Conservation (phyloP, 2,888 invertebrate genomes). For the Aplocera efformata region DNA sequence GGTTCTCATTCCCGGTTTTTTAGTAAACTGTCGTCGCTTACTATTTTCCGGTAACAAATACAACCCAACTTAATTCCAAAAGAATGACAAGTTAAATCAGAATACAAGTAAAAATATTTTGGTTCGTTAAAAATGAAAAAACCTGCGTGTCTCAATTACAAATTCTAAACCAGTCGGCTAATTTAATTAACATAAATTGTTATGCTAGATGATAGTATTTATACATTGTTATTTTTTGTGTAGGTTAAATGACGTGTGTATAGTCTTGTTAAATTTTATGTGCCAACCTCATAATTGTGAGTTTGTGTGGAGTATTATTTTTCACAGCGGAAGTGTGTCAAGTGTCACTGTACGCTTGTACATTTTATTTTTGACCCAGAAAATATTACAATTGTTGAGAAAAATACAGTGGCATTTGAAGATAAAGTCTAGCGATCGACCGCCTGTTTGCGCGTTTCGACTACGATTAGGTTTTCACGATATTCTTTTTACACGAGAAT, state of each 20-base stretch:
- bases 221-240: slow-evolving; percentile 54
- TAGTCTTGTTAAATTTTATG: slow-evolving; percentile 54
- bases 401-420: neutral
- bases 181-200: slow-evolving; percentile 60
- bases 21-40: no score
- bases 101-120: slow-evolving; percentile 6
- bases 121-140: slow-evolving; percentile 27
- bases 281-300: slow-evolving; percentile 46
- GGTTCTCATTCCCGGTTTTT: no score
- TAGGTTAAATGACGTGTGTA: slow-evolving; percentile 62
- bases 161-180: slow-evolving; percentile 41
- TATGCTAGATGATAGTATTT: slow-evolving; percentile 56
- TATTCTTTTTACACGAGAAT: no score
- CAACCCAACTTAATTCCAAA: slow-evolving; percentile 2
- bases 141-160: slow-evolving; percentile 30
- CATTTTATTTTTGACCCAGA: slow-evolving; percentile 4
- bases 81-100: slow-evolving; percentile 2
- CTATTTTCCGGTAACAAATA: no score
- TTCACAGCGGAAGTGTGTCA: slow-evolving; percentile 34
- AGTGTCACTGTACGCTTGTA: slow-evolving; percentile 22
- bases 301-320: slow-evolving; percentile 29
- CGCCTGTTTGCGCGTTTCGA: no score
- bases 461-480: no score
- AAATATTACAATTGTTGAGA: neutral
- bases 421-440: no score